These are phyloP conservation scores for Hydropsyche betteni DNA, from an alignment of 2,888 invertebrate genomes.

Conservation along the genomic window DNA sequence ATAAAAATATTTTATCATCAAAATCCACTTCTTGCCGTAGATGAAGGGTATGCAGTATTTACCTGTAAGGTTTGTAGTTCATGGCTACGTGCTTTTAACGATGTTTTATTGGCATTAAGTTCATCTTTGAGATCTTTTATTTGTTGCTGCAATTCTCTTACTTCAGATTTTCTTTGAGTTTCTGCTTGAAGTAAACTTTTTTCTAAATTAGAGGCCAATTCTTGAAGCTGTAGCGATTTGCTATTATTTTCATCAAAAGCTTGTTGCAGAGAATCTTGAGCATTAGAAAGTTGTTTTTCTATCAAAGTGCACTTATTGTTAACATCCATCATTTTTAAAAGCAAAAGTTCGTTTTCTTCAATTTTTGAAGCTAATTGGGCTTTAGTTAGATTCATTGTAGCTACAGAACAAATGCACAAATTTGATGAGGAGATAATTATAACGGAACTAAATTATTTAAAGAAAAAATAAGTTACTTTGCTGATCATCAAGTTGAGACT, in stretches of 20 bases:
- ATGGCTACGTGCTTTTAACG: slow-evolving; percentile 55
- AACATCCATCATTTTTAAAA: slow-evolving; percentile 43
- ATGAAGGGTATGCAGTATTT: not conserved
- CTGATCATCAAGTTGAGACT: slow-evolving; percentile 72
- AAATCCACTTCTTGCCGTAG: not conserved
- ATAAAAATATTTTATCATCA: slow-evolving; percentile 1
- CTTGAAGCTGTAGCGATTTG: slow-evolving; percentile 44
- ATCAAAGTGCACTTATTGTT: slow-evolving; percentile 41
- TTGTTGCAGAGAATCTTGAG: slow-evolving; percentile 40
- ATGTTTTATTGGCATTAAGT: slow-evolving; percentile 55
- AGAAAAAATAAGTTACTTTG: slow-evolving; percentile 59
- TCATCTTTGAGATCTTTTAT: slow-evolving; percentile 65
- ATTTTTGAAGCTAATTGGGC: slow-evolving; percentile 64
- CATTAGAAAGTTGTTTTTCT: slow-evolving; percentile 44
- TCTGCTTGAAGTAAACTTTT: slow-evolving; percentile 53
- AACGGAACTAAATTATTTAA: not conserved
- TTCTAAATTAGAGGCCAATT: slow-evolving; percentile 46
- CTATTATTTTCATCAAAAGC: slow-evolving; percentile 44
- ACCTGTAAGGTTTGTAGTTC: slow-evolving; percentile 48
- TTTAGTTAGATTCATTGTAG: slow-evolving; percentile 64
- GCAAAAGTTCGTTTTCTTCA: slow-evolving; percentile 65
- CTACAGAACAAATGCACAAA: slow-evolving; percentile 37
- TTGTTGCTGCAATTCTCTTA: slow-evolving; percentile 66
- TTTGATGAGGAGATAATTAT: not conserved
- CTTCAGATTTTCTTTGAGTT: slow-evolving; percentile 65